Evolutionary conservation across 1,140 invertebrate species (phyloP), one percentile per base, ranked within the genome.

Genomic region (Drosophila miranda): DNA sequence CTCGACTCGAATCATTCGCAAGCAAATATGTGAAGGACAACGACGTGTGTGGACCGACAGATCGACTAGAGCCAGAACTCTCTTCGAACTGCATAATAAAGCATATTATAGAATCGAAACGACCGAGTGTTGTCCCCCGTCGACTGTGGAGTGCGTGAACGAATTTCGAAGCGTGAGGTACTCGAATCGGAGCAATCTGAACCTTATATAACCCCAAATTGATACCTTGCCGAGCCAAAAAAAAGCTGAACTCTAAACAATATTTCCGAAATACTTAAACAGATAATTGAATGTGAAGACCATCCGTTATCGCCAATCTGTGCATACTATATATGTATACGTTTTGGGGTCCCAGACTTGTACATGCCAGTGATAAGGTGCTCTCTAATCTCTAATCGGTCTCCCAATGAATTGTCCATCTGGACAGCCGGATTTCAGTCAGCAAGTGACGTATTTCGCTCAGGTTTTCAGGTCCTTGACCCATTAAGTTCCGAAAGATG

Each of bases 1-100:
- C 59, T 87, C 78, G 78, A 74, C 81, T 75, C 78, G 78, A 70
- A 81, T 75, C 78, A 82, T 78, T 88, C 78, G 75, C 82, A 75
- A 76, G 82, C 78, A 78, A 88, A 75, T 76, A 87, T 87, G 82
- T 87, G 82, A 87, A 87, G 82, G 82, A 87, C 82, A 87, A 78
- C 78, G 67, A 82, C 83, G 82, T 78, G 71, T 67, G 54, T 76
- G 69, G 49, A 67, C 63, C 55, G 68, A 48, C 60, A 55, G 56
- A 75, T 44, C 55, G 54, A 57, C 69, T 57, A 72, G 43, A 64
- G 34, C 11, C 34, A 38, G 34, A 52, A 60, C 43, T 66, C 38
- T 81, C 75, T 78, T 66, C 79, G 67, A 62, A 83, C 72, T 58
- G 68, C 73, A 44, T 26, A 46, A 51, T 75, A 58, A 46, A 75